phyloP scores from a whole-genome alignment of 2,888 invertebrate genomes.

The Stegophylla sp. region DNA sequence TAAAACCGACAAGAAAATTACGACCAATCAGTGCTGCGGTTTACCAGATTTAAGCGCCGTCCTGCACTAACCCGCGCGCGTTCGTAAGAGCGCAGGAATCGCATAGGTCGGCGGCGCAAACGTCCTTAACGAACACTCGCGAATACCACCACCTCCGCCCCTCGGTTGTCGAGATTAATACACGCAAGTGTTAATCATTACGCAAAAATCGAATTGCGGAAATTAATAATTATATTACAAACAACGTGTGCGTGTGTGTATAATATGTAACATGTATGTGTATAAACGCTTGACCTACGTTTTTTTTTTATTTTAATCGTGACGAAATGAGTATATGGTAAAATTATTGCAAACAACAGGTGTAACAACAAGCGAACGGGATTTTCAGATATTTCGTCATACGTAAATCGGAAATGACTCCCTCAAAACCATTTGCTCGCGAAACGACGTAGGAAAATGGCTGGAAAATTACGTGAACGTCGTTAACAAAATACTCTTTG shows the following conservation, averaged over 20 bases:
- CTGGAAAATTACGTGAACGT: no score
- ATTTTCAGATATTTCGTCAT: no score
- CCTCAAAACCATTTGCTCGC: no score
- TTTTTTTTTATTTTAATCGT: not conserved
- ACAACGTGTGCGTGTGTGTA: not conserved
- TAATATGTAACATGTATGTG: not conserved
- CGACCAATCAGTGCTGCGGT: no score
- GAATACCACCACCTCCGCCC: no score
- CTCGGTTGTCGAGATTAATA: not conserved
- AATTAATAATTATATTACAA: not conserved
- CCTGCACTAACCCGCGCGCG: not conserved
- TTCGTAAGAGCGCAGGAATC: not conserved
- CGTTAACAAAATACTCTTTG: no score
- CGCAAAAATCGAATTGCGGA: slow-evolving; percentile 19
- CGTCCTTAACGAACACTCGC: not conserved
- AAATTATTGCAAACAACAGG: no score
- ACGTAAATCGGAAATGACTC: no score
- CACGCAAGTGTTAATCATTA: not conserved
- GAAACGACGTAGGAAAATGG: no score
- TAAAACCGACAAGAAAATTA: no score
- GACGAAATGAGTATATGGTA: not conserved
- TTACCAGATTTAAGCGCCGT: not conserved
- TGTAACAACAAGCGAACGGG: no score
- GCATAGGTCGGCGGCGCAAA: not conserved
- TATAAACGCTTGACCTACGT: not conserved